Conservation (phyloP, 37 sponge, comb jelly and placozoan genomes). For the Amphimedon queenslandica region DNA sequence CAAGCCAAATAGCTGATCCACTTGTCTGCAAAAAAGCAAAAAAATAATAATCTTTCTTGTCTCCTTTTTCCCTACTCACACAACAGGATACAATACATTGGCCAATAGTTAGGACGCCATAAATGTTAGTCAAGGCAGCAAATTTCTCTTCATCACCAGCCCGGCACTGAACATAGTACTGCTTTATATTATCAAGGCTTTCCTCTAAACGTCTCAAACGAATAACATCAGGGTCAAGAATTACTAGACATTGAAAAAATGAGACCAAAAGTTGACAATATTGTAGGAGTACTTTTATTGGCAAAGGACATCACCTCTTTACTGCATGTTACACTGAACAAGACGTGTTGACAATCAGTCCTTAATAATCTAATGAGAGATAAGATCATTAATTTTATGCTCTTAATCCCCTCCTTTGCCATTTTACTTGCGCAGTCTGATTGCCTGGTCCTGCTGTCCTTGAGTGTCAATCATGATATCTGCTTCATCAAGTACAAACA, state of each 20-base stretch:
- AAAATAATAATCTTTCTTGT: neutral
- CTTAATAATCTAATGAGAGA: conserved; percentile 29
- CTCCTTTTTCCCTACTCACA: conserved; percentile 33
- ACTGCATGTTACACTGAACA: conserved; percentile 91
- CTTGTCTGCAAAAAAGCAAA: conserved; percentile 49
- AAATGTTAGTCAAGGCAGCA: conserved; percentile 73
- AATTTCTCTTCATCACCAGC: conserved; percentile 83
- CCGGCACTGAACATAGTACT: conserved; percentile 87
- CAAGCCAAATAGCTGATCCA: conserved; percentile 71
- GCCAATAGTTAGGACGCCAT: conserved; percentile 74
- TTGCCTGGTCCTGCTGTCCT: no score
- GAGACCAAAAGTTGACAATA: no score
- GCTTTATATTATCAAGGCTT: conserved; percentile 84
- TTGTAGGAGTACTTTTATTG: neutral
- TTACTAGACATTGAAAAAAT: conserved; percentile 16
- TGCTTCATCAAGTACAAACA: conserved; percentile 97
- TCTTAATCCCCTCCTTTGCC: conserved; percentile 79
- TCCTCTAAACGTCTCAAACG: conserved; percentile 76
- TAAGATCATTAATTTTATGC: neutral
- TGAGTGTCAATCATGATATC: conserved; percentile 93
- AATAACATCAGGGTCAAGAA: conserved; percentile 68
- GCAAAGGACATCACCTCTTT: conserved; percentile 93
- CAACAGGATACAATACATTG: conserved; percentile 93
- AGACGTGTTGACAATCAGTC: conserved; percentile 57
- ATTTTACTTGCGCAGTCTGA: conserved; percentile 85